These are phyloP conservation scores for Psephotus haematonotus DNA, from an alignment of 2,113 vertebrate species.

Conservation along the genomic window DNA sequence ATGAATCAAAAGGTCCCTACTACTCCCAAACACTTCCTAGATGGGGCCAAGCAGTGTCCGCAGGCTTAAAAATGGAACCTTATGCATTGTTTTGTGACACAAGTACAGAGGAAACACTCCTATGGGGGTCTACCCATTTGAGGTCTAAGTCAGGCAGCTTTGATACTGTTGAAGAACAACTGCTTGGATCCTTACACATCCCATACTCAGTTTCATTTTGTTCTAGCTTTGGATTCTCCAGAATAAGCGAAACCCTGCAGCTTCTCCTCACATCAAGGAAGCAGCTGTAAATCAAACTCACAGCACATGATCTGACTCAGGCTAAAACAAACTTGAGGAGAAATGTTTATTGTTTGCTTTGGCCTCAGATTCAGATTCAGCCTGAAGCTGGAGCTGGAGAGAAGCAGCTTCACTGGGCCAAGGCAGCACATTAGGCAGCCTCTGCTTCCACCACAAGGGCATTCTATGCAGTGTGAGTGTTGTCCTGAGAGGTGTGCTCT, in stretches of 20 bases:
- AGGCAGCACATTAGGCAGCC: background rate
- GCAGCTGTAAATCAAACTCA: background rate
- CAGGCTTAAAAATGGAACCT: background rate
- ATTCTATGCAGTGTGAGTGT: background rate
- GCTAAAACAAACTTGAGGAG: constrained; percentile 28
- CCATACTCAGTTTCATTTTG: background rate
- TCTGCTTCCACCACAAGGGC: constrained; percentile 23
- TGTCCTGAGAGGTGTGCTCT: background rate
- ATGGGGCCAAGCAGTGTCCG: background rate
- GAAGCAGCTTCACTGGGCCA: background rate
- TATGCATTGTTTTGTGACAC: background rate
- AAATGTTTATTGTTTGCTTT: constrained; percentile 61
- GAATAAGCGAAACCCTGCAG: background rate
- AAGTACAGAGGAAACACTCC: background rate
- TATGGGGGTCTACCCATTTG: background rate
- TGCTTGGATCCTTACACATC: background rate
- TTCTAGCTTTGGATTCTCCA: background rate
- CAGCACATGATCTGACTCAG: constrained; percentile 39
- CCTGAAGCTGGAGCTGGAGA: background rate
- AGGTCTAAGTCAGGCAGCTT: background rate
- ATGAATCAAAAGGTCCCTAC: background rate
- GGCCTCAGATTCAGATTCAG: background rate
- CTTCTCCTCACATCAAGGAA: background rate
- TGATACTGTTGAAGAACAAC: background rate
- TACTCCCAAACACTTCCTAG: background rate